Conservation (phyloP, 2,888 invertebrate species). For the Drosophila prolongata region DNA sequence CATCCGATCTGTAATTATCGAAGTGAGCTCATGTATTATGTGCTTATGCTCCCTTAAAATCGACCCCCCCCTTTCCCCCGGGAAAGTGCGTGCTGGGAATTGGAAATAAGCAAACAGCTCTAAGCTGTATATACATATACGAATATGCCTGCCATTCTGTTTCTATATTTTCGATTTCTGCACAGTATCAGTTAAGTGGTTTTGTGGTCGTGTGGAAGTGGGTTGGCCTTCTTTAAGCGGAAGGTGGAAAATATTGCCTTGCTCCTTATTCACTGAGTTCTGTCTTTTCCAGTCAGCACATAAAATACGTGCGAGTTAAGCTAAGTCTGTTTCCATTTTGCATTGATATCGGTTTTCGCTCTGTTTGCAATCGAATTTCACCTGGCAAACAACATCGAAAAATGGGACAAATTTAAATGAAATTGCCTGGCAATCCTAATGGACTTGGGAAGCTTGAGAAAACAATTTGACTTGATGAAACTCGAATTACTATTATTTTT, state of each 20-base stretch:
- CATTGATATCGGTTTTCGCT: constrained; percentile 28
- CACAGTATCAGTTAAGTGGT: constrained; percentile 9
- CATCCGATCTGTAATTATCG: constrained; percentile 59
- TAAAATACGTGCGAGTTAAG: constrained; percentile 26
- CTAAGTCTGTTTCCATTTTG: constrained; percentile 23
- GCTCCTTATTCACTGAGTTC: constrained; percentile 1
- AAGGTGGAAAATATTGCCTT: constrained; percentile 17
- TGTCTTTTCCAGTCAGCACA: constrained; percentile 9
- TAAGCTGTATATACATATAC: background rate
- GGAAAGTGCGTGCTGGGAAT: constrained; percentile 32
- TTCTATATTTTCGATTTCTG: constrained; percentile 13
- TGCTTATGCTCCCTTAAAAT: constrained; percentile 39
- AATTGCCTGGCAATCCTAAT: constrained; percentile 4
- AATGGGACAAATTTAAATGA: constrained; percentile 18
- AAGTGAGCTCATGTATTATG: constrained; percentile 51
- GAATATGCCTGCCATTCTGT: constrained; percentile 5
- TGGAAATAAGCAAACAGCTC: constrained; percentile 9
- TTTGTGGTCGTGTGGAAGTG: constrained; percentile 1
- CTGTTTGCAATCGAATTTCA: constrained; percentile 40
- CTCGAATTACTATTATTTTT: background rate
- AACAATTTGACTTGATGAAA: background rate
- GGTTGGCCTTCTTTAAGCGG: constrained; percentile 22
- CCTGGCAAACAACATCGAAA: constrained; percentile 18
- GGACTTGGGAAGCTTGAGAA: background rate
- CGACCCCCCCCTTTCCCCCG: background rate